phyloP scores from a whole-genome alignment of 2,797 vertebrate species.

The Tauraco hartlaubi region DNA sequence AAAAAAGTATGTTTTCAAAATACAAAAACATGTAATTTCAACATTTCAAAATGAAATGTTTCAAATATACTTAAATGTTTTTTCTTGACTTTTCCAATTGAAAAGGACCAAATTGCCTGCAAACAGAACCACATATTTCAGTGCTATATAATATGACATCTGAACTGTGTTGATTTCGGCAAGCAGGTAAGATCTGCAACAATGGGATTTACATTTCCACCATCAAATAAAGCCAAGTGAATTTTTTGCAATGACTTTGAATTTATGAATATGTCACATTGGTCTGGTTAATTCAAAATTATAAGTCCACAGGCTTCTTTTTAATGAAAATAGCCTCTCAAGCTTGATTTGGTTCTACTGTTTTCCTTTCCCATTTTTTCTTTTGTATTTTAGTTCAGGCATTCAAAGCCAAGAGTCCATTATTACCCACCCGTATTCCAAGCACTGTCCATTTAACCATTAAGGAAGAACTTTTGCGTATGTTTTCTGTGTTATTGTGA shows the following conservation, averaged over 20 bases:
- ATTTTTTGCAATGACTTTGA: not conserved
- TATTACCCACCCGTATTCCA: not conserved
- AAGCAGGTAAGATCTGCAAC: not conserved
- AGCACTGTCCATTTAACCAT: not conserved
- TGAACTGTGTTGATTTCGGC: not conserved
- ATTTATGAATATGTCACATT: not conserved
- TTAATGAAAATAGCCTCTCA: not conserved
- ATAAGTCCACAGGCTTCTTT: not conserved
- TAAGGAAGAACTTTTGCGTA: not conserved
- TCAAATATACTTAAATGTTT: not conserved
- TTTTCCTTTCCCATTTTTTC: not conserved
- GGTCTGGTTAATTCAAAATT: not conserved
- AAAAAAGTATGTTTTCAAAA: not conserved
- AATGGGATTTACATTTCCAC: not conserved
- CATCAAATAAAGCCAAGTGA: not conserved
- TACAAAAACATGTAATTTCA: not conserved
- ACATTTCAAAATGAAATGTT: not conserved
- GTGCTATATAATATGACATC: not conserved
- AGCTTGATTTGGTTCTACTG: not conserved
- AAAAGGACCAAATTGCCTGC: not conserved
- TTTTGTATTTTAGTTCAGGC: not conserved
- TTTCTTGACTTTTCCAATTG: not conserved
- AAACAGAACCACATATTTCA: not conserved
- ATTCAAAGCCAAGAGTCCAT: not conserved
- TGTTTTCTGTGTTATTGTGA: not conserved